Conservation (phyloP, 1,140 invertebrate species). For the Sweltsa coloradensis region DNA sequence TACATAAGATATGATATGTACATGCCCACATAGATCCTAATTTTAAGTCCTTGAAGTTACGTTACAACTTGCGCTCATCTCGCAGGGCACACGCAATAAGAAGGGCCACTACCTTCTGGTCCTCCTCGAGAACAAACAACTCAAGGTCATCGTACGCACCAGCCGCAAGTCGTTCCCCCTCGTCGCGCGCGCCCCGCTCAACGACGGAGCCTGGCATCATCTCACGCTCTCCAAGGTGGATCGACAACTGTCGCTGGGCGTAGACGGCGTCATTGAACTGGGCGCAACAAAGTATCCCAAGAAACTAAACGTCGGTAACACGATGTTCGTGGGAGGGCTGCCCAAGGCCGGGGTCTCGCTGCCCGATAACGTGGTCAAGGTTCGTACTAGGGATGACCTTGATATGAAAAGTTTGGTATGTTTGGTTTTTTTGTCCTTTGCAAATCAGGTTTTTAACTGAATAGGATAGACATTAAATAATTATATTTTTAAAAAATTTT, state of each 20-base stretch:
- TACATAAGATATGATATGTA: not conserved
- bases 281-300: constrained; percentile 43
- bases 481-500: too few species aligned
- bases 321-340: constrained; percentile 68
- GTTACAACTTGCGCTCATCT: constrained; percentile 11
- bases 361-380: constrained; percentile 20
- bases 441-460: too few species aligned
- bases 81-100: constrained; percentile 48
- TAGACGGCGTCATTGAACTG: constrained; percentile 36
- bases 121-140: constrained; percentile 53
- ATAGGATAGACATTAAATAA: too few species aligned
- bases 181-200: constrained; percentile 48
- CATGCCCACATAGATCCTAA: not conserved
- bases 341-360: constrained; percentile 39
- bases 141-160: constrained; percentile 53
- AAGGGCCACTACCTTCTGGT: constrained; percentile 58
- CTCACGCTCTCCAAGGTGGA: constrained; percentile 48
- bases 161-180: constrained; percentile 49
- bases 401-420: too few species aligned
- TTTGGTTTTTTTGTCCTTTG: too few species aligned
- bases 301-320: constrained; percentile 50
- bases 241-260: constrained; percentile 47
- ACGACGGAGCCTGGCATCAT: constrained; percentile 77
- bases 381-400: constrained; percentile 10
- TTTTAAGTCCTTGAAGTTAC: not conserved